Conservation (phyloP, 2,797 vertebrate species). For the Pelobates cultripes region DNA sequence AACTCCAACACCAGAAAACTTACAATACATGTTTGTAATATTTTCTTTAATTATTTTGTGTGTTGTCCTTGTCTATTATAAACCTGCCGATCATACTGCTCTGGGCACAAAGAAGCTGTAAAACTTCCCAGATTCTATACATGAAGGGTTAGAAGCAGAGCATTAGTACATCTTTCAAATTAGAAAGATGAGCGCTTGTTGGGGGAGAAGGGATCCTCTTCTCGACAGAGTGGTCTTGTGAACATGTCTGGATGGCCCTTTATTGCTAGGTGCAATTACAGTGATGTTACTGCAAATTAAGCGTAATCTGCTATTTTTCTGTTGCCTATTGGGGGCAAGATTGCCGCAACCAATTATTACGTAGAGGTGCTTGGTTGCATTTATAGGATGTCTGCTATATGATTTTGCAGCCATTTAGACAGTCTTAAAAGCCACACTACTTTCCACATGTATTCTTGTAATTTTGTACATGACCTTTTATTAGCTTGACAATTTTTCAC, state of each 20-base stretch:
- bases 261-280: slow-evolving; percentile 34
- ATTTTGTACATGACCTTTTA: slow-evolving; percentile 43
- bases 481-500: slow-evolving; percentile 34
- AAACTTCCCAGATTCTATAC: too few relatives aligned
- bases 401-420: slow-evolving; percentile 34
- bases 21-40: too few relatives aligned
- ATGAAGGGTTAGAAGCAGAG: not conserved
- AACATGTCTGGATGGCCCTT: slow-evolving; percentile 1
- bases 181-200: not conserved
- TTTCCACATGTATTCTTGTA: slow-evolving; percentile 18
- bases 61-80: too few relatives aligned
- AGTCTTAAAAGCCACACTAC: slow-evolving; percentile 18
- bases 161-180: not conserved
- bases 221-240: not conserved
- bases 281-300: slow-evolving; percentile 18
- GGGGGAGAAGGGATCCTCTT: not conserved
- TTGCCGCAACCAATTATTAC: slow-evolving; percentile 28
- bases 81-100: too few relatives aligned
- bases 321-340: slow-evolving; percentile 22
- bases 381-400: slow-evolving; percentile 17
- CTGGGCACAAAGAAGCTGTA: too few relatives aligned
- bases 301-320: slow-evolving; percentile 26
- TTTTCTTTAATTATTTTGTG: too few relatives aligned
- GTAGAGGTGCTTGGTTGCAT: slow-evolving; percentile 5
- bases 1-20: too few relatives aligned